Conservation (phyloP, 2,797 vertebrate genomes). For the Pantherophis vulpinus region DNA sequence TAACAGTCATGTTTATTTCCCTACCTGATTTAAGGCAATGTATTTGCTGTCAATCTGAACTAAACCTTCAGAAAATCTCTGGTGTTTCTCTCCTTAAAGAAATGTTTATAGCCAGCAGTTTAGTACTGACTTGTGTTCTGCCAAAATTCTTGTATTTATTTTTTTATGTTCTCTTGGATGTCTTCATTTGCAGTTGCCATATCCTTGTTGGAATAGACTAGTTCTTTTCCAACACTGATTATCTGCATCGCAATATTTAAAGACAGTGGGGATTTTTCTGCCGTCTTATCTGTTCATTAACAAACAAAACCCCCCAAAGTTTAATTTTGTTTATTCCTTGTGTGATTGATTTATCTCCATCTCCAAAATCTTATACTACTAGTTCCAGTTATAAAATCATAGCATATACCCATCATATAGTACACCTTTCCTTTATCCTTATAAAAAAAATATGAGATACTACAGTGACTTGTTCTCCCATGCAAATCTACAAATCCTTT, state of each 20-base stretch:
- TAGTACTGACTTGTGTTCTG: neutral
- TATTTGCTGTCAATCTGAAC: neutral
- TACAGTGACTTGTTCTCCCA: neutral
- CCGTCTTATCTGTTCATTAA: neutral
- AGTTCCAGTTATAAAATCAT: neutral
- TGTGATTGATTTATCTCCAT: neutral
- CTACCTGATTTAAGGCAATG: neutral
- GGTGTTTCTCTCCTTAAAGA: neutral
- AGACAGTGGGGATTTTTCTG: neutral
- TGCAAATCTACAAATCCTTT: neutral
- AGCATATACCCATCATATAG: neutral
- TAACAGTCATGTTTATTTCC: neutral
- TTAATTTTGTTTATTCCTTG: neutral
- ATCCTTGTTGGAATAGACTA: neutral
- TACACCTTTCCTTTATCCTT: neutral
- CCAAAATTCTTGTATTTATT: neutral
- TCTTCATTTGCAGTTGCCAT: neutral
- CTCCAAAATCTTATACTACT: neutral
- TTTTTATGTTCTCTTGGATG: neutral
- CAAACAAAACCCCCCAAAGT: neutral
- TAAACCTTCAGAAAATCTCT: neutral
- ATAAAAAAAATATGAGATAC: neutral
- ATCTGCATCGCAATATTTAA: neutral
- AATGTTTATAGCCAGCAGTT: neutral
- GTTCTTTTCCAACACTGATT: neutral